Conservation (phyloP, 1,140 invertebrate species). For the Melipona quadrifasciata region DNA sequence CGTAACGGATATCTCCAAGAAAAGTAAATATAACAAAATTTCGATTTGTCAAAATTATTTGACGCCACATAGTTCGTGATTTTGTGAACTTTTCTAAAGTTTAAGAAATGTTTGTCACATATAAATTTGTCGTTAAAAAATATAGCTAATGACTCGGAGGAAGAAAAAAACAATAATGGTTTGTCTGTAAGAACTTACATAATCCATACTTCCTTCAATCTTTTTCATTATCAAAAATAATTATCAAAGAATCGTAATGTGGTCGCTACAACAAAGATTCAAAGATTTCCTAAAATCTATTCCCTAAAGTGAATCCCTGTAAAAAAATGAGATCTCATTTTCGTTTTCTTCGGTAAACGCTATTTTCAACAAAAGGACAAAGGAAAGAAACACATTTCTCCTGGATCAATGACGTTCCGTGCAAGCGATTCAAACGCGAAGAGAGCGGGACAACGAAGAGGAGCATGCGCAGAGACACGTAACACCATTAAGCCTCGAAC, state of each 20-base stretch:
- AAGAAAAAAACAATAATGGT: too few relatives aligned
- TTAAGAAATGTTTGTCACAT: background rate
- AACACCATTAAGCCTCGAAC: constrained; percentile 28
- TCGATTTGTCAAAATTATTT: too few relatives aligned
- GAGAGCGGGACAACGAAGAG: constrained; percentile 16
- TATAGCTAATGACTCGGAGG: background rate
- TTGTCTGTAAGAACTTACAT: background rate
- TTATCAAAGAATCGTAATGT: background rate
- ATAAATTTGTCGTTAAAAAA: background rate
- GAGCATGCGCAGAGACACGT: constrained; percentile 46
- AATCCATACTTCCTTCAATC: background rate
- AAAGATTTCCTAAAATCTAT: background rate
- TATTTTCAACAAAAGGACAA: background rate
- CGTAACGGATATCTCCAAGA: too few relatives aligned
- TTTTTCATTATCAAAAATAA: background rate
- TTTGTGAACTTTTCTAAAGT: background rate
- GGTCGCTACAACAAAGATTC: background rate
- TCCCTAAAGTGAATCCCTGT: background rate
- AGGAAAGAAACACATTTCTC: background rate
- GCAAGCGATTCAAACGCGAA: background rate
- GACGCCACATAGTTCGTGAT: too few relatives aligned
- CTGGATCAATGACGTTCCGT: background rate
- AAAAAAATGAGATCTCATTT: too few relatives aligned
- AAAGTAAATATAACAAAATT: too few relatives aligned
- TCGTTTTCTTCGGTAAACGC: background rate